Base-by-base conservation (phyloP, 2,113 vertebrate species). In the Antennarius striatus region DNA sequence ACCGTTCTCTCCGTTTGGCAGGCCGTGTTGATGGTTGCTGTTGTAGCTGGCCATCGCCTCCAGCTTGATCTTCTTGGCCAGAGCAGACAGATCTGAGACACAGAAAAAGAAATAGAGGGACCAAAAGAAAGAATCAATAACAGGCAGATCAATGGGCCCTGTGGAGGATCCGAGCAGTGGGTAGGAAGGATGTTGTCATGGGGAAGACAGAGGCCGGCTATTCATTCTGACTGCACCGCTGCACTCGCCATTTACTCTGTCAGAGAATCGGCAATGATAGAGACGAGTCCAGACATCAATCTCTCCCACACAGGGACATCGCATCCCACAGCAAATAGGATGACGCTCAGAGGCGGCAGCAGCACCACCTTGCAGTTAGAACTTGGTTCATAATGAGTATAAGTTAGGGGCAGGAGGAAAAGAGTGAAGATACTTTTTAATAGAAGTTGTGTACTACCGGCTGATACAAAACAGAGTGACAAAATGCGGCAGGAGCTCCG, bases 21-120 rank as follows among this genome's bases (percentile, higher is more conserved):
- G 90, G 73, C 95, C 93, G 70, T 96, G 97, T 80, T 96, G 96
- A 71, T 94, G 96, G 92, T 91, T 95, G 88, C 94, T 93, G 71
- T 96, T 95, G 91, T 96, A 98, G 92, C 94, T 91, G 74, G 93
- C 96, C 94, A 98, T 95, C 39, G 96, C 96, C 93, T 99, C 97
- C 88, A 99, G 88, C 91, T 99, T 99, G 91, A 99, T 98, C 93
- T 98, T 99, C 92, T 99, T 99, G 89, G 95, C 95, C 73, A 98
- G 95, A 59, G 95, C 95, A 1, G 96, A 96, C 79, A 99, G 91
- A 92, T 97, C 97, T 98, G 79, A 62, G 77, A 68, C 12, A 76
- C 67, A 80, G 65, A 72, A 56, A 68, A 73, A 71, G 29, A 30
- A 69, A 56, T 40, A 71, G n/a, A 30, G 17, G 29, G 43, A 63